These are phyloP conservation scores for Conger conger DNA, from an alignment of 2,113 vertebrate genomes.

Conservation along the genomic window DNA sequence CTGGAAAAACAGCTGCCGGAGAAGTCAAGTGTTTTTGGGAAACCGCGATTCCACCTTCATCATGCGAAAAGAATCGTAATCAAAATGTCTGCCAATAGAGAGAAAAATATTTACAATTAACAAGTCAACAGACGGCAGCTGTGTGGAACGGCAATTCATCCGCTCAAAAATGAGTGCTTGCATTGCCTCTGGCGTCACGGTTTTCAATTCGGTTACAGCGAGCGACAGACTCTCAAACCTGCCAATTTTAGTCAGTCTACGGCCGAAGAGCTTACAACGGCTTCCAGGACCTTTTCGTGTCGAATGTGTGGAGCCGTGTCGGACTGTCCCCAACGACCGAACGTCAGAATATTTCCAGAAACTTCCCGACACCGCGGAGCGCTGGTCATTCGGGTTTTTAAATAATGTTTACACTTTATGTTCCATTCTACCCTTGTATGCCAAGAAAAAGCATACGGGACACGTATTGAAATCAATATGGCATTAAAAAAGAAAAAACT, in stretches of 20 bases:
- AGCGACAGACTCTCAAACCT: not conserved
- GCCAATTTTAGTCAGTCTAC: not conserved
- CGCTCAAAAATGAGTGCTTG: not conserved
- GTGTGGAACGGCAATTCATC: not conserved
- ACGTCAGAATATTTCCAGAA: not conserved
- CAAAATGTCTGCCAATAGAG: not conserved
- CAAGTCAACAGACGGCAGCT: not conserved
- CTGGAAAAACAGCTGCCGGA: not conserved
- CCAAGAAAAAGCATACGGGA: slow-evolving; percentile 54
- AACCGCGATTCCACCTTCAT: not conserved
- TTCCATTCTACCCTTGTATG: slow-evolving; percentile 62
- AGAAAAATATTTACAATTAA: not conserved
- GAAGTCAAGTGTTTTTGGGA: not conserved
- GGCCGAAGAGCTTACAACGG: not conserved
- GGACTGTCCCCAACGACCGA: not conserved
- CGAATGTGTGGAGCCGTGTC: not conserved
- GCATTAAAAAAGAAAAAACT: slow-evolving; percentile 50
- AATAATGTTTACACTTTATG: slow-evolving; percentile 62
- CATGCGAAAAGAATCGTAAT: not conserved
- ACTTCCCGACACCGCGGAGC: not conserved
- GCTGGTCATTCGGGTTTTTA: not conserved
- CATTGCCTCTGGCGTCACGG: not conserved
- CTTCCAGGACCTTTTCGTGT: not conserved
- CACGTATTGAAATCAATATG: slow-evolving; percentile 63
- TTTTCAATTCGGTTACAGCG: not conserved